Evolutionary conservation across 2,113 vertebrate species (phyloP), one percentile per base, ranked within the genome.

Genomic region (Plestiodon gilberti): DNA sequence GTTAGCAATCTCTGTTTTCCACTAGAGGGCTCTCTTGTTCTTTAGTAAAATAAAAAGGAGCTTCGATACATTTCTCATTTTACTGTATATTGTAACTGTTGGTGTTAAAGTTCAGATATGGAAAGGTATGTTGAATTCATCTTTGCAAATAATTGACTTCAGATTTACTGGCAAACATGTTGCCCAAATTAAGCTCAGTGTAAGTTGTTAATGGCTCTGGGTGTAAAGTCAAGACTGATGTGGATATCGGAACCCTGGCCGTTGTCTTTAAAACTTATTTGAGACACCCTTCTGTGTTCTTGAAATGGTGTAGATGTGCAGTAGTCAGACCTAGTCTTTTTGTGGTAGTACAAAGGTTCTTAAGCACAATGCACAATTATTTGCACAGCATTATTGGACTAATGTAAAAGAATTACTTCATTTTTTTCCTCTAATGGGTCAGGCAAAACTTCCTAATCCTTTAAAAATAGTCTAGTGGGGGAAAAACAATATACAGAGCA

Each of bases 11-110:
- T 70, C 83, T 23, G 0, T 28, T 43, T 65, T 15, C 2, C 96
- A 96, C 94, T 94, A 94, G 96, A 94, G 96, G 96, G 96, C 96
- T 83, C 88, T 96, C 83, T 96, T 96, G 95, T 90, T 86, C 94
- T 96, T 94, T 62, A 35, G 69, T 81, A 22, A 85, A 95, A 15
- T 93, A 93, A 0, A 8, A 1, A 2, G 0, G 35, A 1, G 70
- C 76, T 55, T 33, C 2, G 14, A 40, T 1, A 8, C 40, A 73
- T 83, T 91, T 84, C 55, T 48, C 25, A 78, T n/a, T n/a, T n/a
- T 48, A 48, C 8, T 48, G 4, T 48, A 48, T 48, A 48, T 48
- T 8, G 43, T 48, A 48, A 48, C 8, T 48, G 43, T 48, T 48
- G 43, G 43, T 48, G 43, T 48, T 48, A 48, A 48, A 48, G 43